Conservation (phyloP, 2,113 vertebrate genomes). For the Dryoscopus gambensis region DNA sequence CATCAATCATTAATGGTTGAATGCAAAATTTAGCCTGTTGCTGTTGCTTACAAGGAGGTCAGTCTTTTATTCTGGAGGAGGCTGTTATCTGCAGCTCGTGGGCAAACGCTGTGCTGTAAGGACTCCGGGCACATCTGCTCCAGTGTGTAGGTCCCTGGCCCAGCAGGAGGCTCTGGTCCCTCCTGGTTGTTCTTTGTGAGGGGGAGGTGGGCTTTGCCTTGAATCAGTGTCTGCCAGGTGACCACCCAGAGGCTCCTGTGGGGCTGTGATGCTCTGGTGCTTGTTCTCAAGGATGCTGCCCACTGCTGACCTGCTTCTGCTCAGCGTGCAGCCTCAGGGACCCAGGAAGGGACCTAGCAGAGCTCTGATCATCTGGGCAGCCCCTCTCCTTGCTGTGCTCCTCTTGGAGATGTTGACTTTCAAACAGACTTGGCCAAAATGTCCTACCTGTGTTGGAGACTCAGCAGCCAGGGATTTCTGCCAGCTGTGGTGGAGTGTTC, state of each 20-base stretch:
- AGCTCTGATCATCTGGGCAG: not conserved
- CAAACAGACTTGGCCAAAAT: not conserved
- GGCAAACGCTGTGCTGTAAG: fast-evolving
- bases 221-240: not conserved
- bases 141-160: not conserved
- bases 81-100: not conserved
- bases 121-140: not conserved
- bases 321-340: not conserved
- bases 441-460: not conserved
- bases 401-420: not conserved
- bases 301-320: not conserved
- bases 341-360: not conserved
- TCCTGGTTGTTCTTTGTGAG: not conserved
- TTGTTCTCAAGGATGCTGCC: not conserved
- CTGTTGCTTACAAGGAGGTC: not conserved
- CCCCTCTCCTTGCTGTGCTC: not conserved
- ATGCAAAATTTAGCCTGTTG: not conserved
- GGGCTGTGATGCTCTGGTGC: not conserved
- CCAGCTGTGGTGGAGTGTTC: not conserved
- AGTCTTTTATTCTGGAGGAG: not conserved
- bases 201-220: not conserved
- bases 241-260: not conserved
- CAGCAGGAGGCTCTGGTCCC: not conserved
- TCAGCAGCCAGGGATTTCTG: not conserved
- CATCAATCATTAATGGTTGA: not conserved